A percentile compares a stretch with the other conserved stretches of the same genome.
These are phyloP conservation scores for Phorcus lineatus DNA, from an alignment of 2,888 invertebrate genomes.

Conservation along the genomic window DNA sequence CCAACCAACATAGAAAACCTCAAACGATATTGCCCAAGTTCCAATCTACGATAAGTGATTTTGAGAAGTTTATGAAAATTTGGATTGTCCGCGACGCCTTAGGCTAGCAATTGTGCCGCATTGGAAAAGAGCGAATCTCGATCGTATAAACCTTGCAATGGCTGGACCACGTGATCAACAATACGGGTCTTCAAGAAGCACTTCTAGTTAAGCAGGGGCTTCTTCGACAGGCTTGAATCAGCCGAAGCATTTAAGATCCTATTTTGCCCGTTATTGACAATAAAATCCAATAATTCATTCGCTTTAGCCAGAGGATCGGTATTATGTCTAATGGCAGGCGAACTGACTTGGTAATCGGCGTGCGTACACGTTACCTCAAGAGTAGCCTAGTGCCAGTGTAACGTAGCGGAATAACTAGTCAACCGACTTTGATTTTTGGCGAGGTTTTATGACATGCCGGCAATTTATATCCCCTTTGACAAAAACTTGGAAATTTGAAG, in stretches of 20 bases:
- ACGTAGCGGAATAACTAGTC: neutral
- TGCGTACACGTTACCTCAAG: neutral
- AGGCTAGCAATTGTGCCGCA: neutral
- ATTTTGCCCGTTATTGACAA: constrained; percentile 20
- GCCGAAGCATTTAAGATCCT: constrained; percentile 22
- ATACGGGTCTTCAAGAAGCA: neutral
- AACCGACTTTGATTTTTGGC: constrained; percentile 1
- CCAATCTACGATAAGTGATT: neutral
- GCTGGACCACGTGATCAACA: too few species aligned
- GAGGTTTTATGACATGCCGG: neutral
- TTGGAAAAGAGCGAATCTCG: too few species aligned
- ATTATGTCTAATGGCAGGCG: constrained; percentile 21
- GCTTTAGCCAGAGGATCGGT: constrained; percentile 11
- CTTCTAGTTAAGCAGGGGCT: neutral
- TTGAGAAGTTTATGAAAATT: constrained; percentile 18
- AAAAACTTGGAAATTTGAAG: constrained; percentile 7
- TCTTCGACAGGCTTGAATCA: constrained; percentile 19
- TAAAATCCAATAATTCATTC: constrained; percentile 26
- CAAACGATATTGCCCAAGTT: neutral
- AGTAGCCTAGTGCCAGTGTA: neutral
- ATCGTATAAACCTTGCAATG: too few species aligned
- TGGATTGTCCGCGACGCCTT: neutral
- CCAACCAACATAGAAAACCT: neutral
- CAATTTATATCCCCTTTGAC: constrained; percentile 1
- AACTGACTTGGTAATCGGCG: constrained; percentile 10